Percentiles rank a stretch among this genome's conserved stretches.
These are phyloP conservation scores for Muricea muricata DNA, from an alignment of 92 coral and sea anemone species.

Conservation along the genomic window DNA sequence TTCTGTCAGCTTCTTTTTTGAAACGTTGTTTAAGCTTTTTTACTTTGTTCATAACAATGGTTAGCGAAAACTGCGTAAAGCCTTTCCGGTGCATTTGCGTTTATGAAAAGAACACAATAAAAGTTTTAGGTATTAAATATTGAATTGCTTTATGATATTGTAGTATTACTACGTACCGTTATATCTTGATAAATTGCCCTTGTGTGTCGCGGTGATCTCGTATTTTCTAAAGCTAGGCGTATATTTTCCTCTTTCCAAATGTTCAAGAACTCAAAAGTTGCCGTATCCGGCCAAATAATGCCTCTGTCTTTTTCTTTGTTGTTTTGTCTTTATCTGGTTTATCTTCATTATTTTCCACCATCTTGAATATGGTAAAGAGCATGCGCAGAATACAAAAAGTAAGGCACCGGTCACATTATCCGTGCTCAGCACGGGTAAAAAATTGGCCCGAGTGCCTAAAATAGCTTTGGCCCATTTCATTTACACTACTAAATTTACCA, in stretches of 20 bases:
- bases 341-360: too few relatives aligned
- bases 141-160: too few relatives aligned
- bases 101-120: too few relatives aligned
- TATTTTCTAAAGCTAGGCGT: constrained; percentile 46
- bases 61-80: constrained; percentile 24
- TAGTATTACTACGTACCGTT: too few relatives aligned
- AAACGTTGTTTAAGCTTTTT: constrained; percentile 61
- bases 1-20: constrained; percentile 45
- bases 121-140: too few relatives aligned
- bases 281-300: constrained; percentile 42
- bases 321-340: too few relatives aligned
- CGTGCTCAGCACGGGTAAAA: constrained; percentile 27
- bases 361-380: constrained; percentile 1
- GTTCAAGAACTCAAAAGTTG: constrained; percentile 38
- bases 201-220: constrained; percentile 57
- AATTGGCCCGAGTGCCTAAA: background rate
- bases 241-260: constrained; percentile 55
- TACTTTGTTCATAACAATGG: constrained; percentile 50
- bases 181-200: constrained; percentile 23
- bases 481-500: background rate
- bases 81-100: constrained; percentile 41
- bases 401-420: background rate
- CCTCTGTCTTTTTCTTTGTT: too few relatives aligned
- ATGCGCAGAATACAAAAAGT: background rate
- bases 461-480: background rate